These are phyloP conservation scores for Arothron firmamentum DNA, from an alignment of 2,113 vertebrate species.

Conservation along the genomic window DNA sequence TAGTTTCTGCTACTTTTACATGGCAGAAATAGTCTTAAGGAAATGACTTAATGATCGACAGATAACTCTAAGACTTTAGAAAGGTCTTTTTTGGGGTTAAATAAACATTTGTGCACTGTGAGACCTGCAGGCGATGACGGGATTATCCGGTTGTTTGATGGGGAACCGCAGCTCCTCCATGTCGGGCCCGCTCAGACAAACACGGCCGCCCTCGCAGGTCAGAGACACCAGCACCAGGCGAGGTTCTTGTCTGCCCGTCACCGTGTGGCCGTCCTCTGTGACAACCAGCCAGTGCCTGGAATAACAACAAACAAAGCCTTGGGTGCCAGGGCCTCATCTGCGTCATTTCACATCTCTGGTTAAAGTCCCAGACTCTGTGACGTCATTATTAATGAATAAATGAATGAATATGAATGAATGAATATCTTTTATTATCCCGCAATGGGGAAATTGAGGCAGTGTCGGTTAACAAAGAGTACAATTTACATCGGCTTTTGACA, in stretches of 20 bases:
- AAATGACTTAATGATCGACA: too few species aligned
- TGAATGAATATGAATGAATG: too few species aligned
- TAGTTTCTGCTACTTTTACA: too few species aligned
- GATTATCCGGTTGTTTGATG: constrained; percentile 62
- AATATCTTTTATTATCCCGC: too few species aligned
- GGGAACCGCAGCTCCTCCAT: constrained; percentile 79
- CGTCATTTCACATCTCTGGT: too few species aligned
- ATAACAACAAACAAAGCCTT: constrained; percentile 2
- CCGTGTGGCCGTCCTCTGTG: constrained; percentile 83
- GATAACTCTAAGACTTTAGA: background rate
- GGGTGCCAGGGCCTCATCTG: background rate
- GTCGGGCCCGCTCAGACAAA: constrained; percentile 75
- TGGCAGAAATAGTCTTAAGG: too few species aligned
- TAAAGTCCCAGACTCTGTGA: too few species aligned
- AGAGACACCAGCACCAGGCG: constrained; percentile 81
- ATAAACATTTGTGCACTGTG: too few species aligned
- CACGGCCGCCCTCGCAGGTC: constrained; percentile 47
- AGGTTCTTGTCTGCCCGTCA: constrained; percentile 88
- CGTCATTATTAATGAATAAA: too few species aligned
- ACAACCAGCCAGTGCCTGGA: constrained; percentile 88
- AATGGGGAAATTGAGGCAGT: too few species aligned
- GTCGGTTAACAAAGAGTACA: too few species aligned
- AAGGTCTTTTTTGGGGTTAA: background rate
- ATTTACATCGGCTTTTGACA: too few species aligned
- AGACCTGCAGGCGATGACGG: constrained; percentile 71